Evolutionary conservation across 2,888 invertebrate species (phyloP).

Genomic region (Hirtodrosophila duncani): DNA sequence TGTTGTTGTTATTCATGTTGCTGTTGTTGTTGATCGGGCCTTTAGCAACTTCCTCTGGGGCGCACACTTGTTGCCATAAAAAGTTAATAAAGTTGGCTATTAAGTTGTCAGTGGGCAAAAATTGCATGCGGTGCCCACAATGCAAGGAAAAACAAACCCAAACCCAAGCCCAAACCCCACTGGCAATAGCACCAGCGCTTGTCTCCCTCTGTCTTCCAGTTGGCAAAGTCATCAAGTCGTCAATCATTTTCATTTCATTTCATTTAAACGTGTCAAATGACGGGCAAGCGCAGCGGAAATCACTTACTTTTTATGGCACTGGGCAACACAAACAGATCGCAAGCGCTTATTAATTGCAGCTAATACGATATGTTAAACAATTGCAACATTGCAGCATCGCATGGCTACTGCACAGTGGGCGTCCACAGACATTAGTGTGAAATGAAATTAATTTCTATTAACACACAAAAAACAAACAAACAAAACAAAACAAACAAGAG

Average conservation of each 20-base stretch:
- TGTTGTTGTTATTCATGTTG: neutral
- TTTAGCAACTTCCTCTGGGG: constrained; percentile 55
- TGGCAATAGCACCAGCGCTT: constrained; percentile 11
- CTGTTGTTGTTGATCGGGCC: constrained; percentile 28
- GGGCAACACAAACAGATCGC: constrained; percentile 6
- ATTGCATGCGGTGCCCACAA: constrained; percentile 28
- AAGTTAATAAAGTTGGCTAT: constrained; percentile 45
- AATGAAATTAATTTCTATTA: constrained; percentile 11
- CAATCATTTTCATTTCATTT: constrained; percentile 63
- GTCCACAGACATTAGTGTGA: constrained; percentile 32
- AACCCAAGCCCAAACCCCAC: constrained; percentile 5
- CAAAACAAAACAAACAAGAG: constrained; percentile 17
- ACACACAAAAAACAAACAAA: constrained; percentile 5
- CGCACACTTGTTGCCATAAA: constrained; percentile 24
- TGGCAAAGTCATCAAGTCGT: constrained; percentile 30
- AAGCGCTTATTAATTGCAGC: constrained; percentile 30
- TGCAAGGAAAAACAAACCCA: constrained; percentile 26
- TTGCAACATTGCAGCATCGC: constrained; percentile 22
- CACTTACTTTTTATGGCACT: constrained; percentile 41
- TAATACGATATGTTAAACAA: constrained; percentile 36
- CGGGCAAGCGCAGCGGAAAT: constrained; percentile 58
- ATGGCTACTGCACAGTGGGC: constrained; percentile 11
- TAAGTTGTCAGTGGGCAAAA: constrained; percentile 61
- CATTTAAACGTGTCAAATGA: constrained; percentile 62
- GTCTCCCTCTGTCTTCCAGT: constrained; percentile 20